These are phyloP conservation scores for Empis stercorea DNA, from an alignment of 2,888 invertebrate species.

Conservation along the genomic window DNA sequence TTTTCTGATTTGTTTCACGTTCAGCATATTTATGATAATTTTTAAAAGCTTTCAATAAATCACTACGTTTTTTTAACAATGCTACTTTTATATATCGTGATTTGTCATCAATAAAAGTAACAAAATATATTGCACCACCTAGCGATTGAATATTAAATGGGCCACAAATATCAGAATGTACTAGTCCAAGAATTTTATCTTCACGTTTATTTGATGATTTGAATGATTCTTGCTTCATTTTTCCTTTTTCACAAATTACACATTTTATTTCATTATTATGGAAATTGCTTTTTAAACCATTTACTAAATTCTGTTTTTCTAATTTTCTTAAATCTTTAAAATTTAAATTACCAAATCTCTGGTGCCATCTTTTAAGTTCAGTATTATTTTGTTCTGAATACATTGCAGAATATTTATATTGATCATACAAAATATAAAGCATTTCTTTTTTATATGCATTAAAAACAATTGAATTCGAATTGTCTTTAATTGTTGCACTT, in stretches of 20 bases:
- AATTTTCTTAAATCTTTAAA: constrained; percentile 4
- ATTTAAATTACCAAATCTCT: too few relatives aligned
- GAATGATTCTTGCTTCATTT: constrained; percentile 3
- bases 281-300: constrained; percentile 1
- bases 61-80: constrained; percentile 12
- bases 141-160: constrained; percentile 7
- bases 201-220: neutral
- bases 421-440: too few relatives aligned
- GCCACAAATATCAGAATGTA: constrained; percentile 2
- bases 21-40: constrained; percentile 13
- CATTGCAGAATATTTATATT: too few relatives aligned
- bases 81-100: constrained; percentile 5
- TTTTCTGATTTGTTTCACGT: constrained; percentile 6
- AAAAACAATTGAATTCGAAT: too few relatives aligned
- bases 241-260: constrained; percentile 5
- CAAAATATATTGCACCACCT: constrained; percentile 4
- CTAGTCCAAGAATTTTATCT: too few relatives aligned
- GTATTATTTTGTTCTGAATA: too few relatives aligned
- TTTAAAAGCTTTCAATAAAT: constrained; percentile 10
- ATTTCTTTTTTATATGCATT: too few relatives aligned
- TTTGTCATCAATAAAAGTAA: constrained; percentile 4
- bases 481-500: too few relatives aligned
- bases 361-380: too few relatives aligned
- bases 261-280: constrained; percentile 5
- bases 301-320: constrained; percentile 2